Evolutionary conservation across 2,888 invertebrate species (phyloP).

Genomic region (Acleris literana): DNA sequence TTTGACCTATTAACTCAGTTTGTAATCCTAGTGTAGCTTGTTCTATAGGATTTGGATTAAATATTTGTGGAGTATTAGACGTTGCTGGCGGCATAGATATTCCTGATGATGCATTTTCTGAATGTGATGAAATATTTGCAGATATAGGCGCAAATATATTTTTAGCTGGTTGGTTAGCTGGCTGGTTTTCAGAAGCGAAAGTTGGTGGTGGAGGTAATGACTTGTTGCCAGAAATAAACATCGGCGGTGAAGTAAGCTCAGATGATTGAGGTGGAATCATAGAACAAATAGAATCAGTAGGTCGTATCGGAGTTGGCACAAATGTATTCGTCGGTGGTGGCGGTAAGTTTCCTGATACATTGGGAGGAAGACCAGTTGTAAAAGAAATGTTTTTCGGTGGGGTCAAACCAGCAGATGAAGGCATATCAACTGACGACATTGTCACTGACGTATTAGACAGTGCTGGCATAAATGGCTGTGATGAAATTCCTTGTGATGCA

Average conservation of each 20-base stretch:
- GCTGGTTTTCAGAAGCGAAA: not conserved
- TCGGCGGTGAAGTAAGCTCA: not conserved
- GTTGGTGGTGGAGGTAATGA: slow-evolving; percentile 2
- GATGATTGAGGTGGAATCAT: not conserved
- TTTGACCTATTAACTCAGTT: not conserved
- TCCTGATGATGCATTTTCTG: not conserved
- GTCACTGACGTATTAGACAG: not conserved
- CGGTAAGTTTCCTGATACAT: slow-evolving; percentile 4
- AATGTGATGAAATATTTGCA: slow-evolving; percentile 3
- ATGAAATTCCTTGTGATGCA: slow-evolving; percentile 1
- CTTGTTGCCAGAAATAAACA: slow-evolving; percentile 2
- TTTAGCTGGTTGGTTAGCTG: not conserved
- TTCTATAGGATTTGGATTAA: slow-evolving; percentile 42
- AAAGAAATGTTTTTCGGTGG: slow-evolving; percentile 14
- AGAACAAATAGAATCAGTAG: not conserved
- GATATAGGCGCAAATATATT: not conserved
- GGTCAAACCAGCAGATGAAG: slow-evolving; percentile 1
- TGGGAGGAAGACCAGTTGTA: not conserved
- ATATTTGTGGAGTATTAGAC: slow-evolving; percentile 42
- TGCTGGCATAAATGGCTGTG: slow-evolving; percentile 3
- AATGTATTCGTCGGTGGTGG: slow-evolving; percentile 11
- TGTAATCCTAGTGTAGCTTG: slow-evolving; percentile 14
- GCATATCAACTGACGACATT: slow-evolving; percentile 1
- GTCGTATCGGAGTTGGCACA: not conserved
- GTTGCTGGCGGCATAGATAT: not conserved